These are phyloP conservation scores for Xanthia togata DNA, from an alignment of 2,888 invertebrate species.

Conservation along the genomic window DNA sequence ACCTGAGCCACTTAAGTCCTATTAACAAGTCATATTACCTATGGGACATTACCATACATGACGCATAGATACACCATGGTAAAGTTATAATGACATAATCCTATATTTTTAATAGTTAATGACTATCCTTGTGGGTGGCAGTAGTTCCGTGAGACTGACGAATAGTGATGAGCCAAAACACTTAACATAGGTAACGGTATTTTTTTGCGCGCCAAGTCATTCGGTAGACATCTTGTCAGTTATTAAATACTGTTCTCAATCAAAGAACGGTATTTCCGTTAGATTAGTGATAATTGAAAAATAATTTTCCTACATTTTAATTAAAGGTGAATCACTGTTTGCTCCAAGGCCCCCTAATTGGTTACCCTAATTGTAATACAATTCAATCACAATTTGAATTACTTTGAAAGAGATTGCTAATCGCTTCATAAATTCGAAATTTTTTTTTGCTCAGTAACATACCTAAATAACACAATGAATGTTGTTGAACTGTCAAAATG, in stretches of 20 bases:
- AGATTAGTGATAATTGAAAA: constrained; percentile 19
- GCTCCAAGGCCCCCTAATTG: background rate
- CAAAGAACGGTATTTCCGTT: constrained; percentile 45
- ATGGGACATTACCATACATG: constrained; percentile 39
- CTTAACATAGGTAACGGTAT: constrained; percentile 34
- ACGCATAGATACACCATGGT: constrained; percentile 22
- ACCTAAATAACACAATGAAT: too few relatives aligned
- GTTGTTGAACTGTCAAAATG: too few relatives aligned
- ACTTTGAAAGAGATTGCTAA: too few relatives aligned
- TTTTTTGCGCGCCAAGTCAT: constrained; percentile 57
- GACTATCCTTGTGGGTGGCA: constrained; percentile 45
- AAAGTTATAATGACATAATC: constrained; percentile 52
- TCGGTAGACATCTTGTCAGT: constrained; percentile 55
- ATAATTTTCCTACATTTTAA: background rate
- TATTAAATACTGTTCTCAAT: constrained; percentile 37
- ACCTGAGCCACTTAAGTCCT: constrained; percentile 8
- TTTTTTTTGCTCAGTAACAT: too few relatives aligned
- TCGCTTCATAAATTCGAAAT: too few relatives aligned
- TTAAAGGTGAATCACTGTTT: background rate
- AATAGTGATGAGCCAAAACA: constrained; percentile 45
- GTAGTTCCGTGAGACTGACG: constrained; percentile 56
- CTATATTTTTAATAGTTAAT: constrained; percentile 32
- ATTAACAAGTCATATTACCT: background rate
- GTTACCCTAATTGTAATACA: too few relatives aligned
- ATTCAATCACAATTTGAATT: too few relatives aligned